Evolutionary conservation across 2,888 invertebrate species (phyloP).

Genomic region (Brassicogethes aeneus): DNA sequence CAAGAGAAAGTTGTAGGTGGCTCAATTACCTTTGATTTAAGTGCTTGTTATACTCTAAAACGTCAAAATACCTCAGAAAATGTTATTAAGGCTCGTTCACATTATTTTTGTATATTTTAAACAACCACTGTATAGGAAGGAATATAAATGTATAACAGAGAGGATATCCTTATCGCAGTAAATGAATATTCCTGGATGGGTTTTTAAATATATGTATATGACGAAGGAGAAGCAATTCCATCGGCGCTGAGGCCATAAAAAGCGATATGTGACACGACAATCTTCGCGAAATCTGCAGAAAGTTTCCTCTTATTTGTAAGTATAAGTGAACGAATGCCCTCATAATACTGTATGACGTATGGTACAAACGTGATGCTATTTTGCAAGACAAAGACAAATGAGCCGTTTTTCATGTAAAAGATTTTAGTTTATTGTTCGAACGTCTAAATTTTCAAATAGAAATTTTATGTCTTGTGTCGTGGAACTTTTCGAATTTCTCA

Average conservation of each 20-base stretch:
- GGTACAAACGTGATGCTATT: slow-evolving; percentile 33
- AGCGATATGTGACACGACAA: slow-evolving; percentile 29
- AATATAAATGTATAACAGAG: too few species aligned
- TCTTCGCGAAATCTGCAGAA: slow-evolving; percentile 28
- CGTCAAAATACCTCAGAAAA: too few species aligned
- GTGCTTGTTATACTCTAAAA: too few species aligned
- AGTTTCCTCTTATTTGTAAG: slow-evolving; percentile 30
- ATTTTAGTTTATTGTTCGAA: slow-evolving; percentile 21
- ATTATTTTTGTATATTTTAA: too few species aligned
- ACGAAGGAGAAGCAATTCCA: too few species aligned
- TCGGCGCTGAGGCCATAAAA: slow-evolving; percentile 18
- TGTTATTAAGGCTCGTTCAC: too few species aligned
- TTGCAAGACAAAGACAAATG: slow-evolving; percentile 30
- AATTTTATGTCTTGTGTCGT: slow-evolving; percentile 20
- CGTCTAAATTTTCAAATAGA: slow-evolving; percentile 19
- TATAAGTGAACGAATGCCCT: slow-evolving; percentile 25
- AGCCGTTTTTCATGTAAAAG: slow-evolving; percentile 22
- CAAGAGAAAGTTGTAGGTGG: too few species aligned
- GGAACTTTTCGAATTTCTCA: slow-evolving; percentile 24
- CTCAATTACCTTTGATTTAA: too few species aligned
- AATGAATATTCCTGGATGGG: too few species aligned
- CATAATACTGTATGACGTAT: slow-evolving; percentile 30
- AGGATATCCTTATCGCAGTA: too few species aligned
- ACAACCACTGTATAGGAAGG: too few species aligned
- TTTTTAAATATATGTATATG: too few species aligned